Evolutionary conservation across 2,888 invertebrate genomes (phyloP).

Genomic region (Noctua pronuba): DNA sequence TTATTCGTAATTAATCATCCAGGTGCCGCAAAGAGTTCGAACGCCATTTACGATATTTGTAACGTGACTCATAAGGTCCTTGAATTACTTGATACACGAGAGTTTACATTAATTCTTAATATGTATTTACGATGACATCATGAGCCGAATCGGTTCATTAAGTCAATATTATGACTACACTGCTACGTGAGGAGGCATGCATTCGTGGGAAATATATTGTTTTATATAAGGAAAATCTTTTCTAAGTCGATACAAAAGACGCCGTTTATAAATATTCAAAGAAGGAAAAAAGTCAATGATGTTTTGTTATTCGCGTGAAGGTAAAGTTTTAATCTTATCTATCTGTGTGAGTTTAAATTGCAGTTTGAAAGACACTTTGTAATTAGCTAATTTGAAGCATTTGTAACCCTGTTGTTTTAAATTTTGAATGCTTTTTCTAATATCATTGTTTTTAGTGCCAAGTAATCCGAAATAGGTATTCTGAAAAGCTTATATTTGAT

Average conservation of each 20-base stretch:
- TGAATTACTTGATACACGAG: slow-evolving; percentile 1
- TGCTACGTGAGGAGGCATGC: background rate
- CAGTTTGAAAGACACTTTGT: slow-evolving; percentile 8
- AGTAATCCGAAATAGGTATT: background rate
- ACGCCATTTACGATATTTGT: background rate
- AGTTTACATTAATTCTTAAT: slow-evolving; percentile 17
- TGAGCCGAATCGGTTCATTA: slow-evolving; percentile 18
- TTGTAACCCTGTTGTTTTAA: background rate
- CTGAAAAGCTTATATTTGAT: background rate
- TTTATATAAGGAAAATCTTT: background rate
- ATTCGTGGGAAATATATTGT: background rate
- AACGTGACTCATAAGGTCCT: slow-evolving; percentile 19
- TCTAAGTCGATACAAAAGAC: background rate
- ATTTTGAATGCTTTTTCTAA: background rate
- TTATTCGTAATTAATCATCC: background rate
- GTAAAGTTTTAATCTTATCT: slow-evolving; percentile 16
- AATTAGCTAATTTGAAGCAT: slow-evolving; percentile 7
- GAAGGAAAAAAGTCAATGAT: background rate
- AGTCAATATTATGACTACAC: slow-evolving; percentile 35
- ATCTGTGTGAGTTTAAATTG: slow-evolving; percentile 4
- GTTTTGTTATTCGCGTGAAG: background rate
- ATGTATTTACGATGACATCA: slow-evolving; percentile 42
- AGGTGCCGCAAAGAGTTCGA: background rate
- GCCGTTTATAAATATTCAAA: slow-evolving; percentile 1
- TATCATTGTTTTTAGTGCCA: background rate